Conservation (phyloP, 2,113 vertebrate species). For the Notothenia coriiceps region DNA sequence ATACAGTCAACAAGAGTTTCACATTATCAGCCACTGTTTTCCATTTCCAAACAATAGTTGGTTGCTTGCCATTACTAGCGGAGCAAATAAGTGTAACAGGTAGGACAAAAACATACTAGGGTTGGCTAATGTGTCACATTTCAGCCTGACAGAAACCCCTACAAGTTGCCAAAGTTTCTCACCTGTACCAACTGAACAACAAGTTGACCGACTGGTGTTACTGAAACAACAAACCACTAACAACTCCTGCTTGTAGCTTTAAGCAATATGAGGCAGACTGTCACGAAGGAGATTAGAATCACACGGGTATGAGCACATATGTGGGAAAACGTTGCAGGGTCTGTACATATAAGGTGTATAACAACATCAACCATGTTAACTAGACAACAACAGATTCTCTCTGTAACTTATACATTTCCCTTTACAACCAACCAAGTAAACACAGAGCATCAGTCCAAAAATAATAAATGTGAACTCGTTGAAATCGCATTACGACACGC, state of each 20-base stretch:
- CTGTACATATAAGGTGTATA: neutral
- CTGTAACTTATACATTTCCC: neutral
- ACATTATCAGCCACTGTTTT: neutral
- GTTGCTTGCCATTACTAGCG: neutral
- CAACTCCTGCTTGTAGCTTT: neutral
- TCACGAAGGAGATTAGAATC: slow-evolving; percentile 9
- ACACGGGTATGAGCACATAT: neutral
- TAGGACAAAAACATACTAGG: neutral
- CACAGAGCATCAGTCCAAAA: slow-evolving; percentile 14
- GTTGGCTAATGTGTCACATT: neutral
- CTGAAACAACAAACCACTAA: slow-evolving; percentile 14
- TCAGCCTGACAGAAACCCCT: neutral
- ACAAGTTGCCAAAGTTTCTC: neutral
- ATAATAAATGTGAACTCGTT: slow-evolving; percentile 36
- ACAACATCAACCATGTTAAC: slow-evolving; percentile 1
- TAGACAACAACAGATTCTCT: neutral
- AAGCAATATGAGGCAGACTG: neutral
- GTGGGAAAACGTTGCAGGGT: neutral
- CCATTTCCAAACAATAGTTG: slow-evolving; percentile 14
- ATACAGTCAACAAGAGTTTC: slow-evolving; percentile 19
- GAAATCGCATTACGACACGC: slow-evolving; percentile 69
- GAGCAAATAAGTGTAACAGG: slow-evolving; percentile 16
- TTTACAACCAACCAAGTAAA: neutral
- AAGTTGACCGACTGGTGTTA: slow-evolving; percentile 3
- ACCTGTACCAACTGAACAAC: neutral